Evolutionary conservation across 2,888 invertebrate genomes (phyloP).

Genomic region (Asteroscopus sphinx): DNA sequence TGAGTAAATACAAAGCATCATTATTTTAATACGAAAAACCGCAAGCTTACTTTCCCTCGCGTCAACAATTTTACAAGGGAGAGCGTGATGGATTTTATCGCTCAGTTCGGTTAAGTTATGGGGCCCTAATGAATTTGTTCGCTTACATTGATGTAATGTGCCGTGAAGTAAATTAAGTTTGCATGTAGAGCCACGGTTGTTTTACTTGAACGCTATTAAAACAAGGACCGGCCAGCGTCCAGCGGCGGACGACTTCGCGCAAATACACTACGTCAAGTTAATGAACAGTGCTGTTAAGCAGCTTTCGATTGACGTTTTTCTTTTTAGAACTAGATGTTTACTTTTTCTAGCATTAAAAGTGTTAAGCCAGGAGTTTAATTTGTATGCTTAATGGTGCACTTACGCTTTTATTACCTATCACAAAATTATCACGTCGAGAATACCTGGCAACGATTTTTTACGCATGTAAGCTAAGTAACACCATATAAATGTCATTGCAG

Average conservation of each 20-base stretch:
- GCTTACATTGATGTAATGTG: conserved; percentile 56
- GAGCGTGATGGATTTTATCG: conserved; percentile 45
- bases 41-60: conserved; percentile 9
- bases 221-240: conserved; percentile 62
- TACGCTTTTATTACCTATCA: no score
- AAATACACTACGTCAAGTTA: conserved; percentile 67
- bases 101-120: conserved; percentile 34
- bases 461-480: conserved; percentile 22
- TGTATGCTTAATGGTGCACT: conserved; percentile 13
- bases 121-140: conserved; percentile 46
- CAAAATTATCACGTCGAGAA: conserved; percentile 11
- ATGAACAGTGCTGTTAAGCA: conserved; percentile 64
- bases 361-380: conserved; percentile 22
- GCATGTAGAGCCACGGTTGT: conserved; percentile 59
- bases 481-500: conserved; percentile 12
- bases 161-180: conserved; percentile 67
- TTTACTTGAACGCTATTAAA: conserved; percentile 70
- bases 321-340: conserved; percentile 43
- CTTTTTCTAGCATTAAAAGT: conserved; percentile 36
- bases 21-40: conserved; percentile 18
- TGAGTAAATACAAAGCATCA: not conserved
- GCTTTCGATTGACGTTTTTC: conserved; percentile 50
- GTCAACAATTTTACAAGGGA: conserved; percentile 37
- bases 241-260: conserved; percentile 35
- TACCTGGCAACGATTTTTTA: conserved; percentile 20